Percentiles rank a stretch among this genome's conserved stretches.
Conservation (phyloP, 2,113 vertebrate genomes). For the Salminus brasiliensis region DNA sequence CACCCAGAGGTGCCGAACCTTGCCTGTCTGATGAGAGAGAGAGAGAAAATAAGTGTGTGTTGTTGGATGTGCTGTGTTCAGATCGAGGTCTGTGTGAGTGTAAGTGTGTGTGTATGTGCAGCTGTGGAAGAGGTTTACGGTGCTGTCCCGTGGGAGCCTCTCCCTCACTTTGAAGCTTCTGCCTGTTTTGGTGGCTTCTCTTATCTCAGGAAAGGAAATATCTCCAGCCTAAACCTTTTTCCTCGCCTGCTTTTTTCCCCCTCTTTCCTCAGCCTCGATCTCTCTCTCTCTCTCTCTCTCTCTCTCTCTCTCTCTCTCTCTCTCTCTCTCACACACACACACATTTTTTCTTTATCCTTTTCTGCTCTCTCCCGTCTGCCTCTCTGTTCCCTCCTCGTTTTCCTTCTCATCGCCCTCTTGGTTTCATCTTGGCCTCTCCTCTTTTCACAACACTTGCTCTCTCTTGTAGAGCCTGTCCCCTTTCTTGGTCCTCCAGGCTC, state of each 20-base stretch:
- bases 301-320: constrained; percentile 31
- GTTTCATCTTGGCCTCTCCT: constrained; percentile 50
- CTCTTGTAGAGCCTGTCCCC: not conserved
- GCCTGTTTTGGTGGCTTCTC: constrained; percentile 89
- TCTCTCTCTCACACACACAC: not conserved
- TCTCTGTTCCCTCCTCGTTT: constrained; percentile 1
- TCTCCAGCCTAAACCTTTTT: constrained; percentile 69
- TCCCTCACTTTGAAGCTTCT: constrained; percentile 88
- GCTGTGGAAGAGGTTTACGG: constrained; percentile 85
- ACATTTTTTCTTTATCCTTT: constrained; percentile 28
- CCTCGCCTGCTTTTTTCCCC: constrained; percentile 66
- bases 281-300: not conserved
- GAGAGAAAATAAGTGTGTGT: constrained; percentile 37
- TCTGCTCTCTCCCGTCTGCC: constrained; percentile 25
- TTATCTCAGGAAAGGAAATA: constrained; percentile 86
- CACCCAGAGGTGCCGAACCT: constrained; percentile 29
- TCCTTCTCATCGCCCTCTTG: constrained; percentile 48
- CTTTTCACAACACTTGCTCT: constrained; percentile 54
- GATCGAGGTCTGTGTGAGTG: constrained; percentile 62
- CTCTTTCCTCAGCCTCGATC: not conserved
- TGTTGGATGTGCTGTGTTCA: constrained; percentile 69
- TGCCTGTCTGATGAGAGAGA: not conserved
- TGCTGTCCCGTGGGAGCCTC: constrained; percentile 76
- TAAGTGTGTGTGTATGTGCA: constrained; percentile 76
- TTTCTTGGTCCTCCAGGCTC: not conserved